These are phyloP conservation scores for Yasuhikotakia modesta DNA, from an alignment of 2,797 vertebrate species.

Conservation along the genomic window DNA sequence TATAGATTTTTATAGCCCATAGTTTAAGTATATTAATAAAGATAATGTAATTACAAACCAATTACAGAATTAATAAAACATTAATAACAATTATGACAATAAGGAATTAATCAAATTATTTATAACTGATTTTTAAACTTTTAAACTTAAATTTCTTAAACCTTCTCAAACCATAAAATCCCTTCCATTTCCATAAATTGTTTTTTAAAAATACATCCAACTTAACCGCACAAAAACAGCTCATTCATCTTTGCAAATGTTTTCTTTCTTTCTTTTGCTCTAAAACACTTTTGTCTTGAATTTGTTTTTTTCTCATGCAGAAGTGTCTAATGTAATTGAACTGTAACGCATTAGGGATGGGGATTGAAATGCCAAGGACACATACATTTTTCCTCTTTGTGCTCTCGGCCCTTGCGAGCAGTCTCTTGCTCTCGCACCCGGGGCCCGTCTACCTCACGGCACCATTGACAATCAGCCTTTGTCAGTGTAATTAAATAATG, in stretches of 20 bases:
- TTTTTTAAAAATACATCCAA: not conserved
- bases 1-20: no score
- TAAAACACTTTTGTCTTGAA: conserved; percentile 53
- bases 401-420: conserved; percentile 67
- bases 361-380: conserved; percentile 62
- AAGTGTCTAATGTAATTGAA: conserved; percentile 59
- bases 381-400: conserved; percentile 76
- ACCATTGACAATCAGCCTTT: conserved; percentile 88
- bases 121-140: no score
- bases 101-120: no score
- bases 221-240: not conserved
- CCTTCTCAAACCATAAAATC: no score
- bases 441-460: conserved; percentile 82
- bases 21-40: no score
- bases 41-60: no score
- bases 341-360: conserved; percentile 58
- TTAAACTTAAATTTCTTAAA: no score
- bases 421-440: conserved; percentile 78
- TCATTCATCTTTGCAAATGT: conserved; percentile 12
- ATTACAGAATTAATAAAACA: no score
- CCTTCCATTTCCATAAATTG: no score
- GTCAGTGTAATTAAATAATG: conserved; percentile 90
- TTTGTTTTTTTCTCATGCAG: conserved; percentile 46
- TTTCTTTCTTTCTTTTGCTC: conserved; percentile 3
- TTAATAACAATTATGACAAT: no score